These are phyloP conservation scores for Paramormyrops hopkinsi DNA, from an alignment of 2,797 vertebrate species.

Conservation along the genomic window DNA sequence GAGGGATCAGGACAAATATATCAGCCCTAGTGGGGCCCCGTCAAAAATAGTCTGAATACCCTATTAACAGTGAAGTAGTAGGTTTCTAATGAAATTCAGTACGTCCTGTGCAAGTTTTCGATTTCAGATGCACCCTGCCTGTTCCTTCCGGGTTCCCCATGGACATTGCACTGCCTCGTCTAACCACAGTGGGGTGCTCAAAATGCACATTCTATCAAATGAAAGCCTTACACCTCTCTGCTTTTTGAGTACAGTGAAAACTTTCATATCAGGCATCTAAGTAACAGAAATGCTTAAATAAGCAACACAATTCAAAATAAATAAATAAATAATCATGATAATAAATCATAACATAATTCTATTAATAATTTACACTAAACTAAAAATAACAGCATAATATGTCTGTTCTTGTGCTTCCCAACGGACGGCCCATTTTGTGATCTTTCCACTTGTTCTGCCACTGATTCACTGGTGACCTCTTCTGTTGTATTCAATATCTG, in stretches of 20 bases:
- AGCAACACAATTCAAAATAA: not conserved
- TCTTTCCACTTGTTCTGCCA: not conserved
- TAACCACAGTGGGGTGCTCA: slow-evolving; percentile 38
- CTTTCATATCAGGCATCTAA: not conserved
- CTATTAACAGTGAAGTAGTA: not conserved
- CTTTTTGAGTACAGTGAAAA: not conserved
- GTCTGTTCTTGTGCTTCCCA: not conserved
- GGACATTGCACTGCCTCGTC: slow-evolving; percentile 30
- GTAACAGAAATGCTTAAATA: not conserved
- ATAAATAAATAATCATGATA: not conserved
- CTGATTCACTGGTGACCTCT: not conserved
- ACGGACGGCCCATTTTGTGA: not conserved
- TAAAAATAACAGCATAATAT: not conserved
- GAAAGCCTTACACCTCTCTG: not conserved
- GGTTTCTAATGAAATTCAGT: not conserved
- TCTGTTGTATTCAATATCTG: not conserved
- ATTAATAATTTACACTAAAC: not conserved
- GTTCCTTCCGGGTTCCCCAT: not conserved
- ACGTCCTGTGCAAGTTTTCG: not conserved
- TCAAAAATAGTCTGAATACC: not conserved
- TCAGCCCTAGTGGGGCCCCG: not conserved
- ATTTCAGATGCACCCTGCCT: not conserved
- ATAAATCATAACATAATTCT: not conserved
- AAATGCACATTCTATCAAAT: not conserved
- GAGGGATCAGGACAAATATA: not conserved